Base-by-base conservation (phyloP, 1,140 invertebrate genomes). In the Phymastichus coffea region DNA sequence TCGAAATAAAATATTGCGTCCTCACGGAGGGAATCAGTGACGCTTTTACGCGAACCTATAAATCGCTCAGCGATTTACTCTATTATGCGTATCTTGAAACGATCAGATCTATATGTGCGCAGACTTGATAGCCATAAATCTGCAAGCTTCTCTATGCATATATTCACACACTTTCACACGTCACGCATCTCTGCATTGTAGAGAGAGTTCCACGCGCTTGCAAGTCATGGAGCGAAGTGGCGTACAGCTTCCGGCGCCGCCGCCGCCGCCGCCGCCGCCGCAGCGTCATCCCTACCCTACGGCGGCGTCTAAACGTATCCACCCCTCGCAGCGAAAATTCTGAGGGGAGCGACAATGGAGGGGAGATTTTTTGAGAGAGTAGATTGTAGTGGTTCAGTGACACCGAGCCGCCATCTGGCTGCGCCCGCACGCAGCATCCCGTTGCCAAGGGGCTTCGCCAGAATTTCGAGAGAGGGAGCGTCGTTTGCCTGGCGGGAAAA, bases 51-150 rank as follows among this genome's bases (percentile, higher is more conserved):
- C 48, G 55, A 30, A 38, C 55, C 49, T 52, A 57, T 54, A 58
- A 58, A 63, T 58, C 54, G 53, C 52, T 28, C 37, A 38, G 7
- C 28, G 7, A 78, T 79, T 79, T 79, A 79, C 75, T 78, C 78
- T 77, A 80, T 79, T 77, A 78, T 76, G n/a, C n/a, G n/a, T n/a
- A n/a, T n/a, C n/a, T n/a, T n/a, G n/a, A n/a, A n/a, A n/a, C n/a
- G n/a, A n/a, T n/a, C n/a, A n/a, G n/a, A n/a, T n/a, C n/a, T n/a
- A n/a, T n/a, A n/a, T n/a, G n/a, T n/a, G n/a, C n/a, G n/a, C n/a
- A n/a, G n/a, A n/a, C n/a, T n/a, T n/a, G n/a, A n/a, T n/a, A n/a
- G 56, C 66, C 71, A 78, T 79, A 79, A 79, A 78, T 78, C 67
- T 65, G 47, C 38, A 15, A 23, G 22, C 33, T 51, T 23, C 15